Evolutionary conservation across 1,140 invertebrate species (phyloP).

Genomic region (Elymnias hypermnestra): DNA sequence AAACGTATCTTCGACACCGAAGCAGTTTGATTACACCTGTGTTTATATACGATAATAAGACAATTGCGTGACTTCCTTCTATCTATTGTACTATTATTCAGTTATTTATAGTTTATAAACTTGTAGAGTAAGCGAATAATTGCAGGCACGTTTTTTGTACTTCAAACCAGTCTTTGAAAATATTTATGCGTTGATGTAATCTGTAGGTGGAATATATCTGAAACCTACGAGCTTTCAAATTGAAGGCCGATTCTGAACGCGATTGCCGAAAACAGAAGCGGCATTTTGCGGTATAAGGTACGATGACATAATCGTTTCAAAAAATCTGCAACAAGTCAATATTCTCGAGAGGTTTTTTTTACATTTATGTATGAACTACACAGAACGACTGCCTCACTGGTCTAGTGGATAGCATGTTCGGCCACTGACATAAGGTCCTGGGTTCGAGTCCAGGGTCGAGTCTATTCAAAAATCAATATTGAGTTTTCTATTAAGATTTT

Average conservation of each 20-base stretch:
- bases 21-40: slow-evolving; percentile 10
- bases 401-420: too few relatives aligned
- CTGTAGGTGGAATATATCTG: slow-evolving; percentile 19
- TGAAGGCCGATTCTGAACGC: slow-evolving; percentile 20
- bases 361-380: too few relatives aligned
- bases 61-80: slow-evolving; percentile 26
- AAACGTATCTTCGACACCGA: neutral
- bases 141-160: slow-evolving; percentile 23
- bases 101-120: slow-evolving; percentile 15
- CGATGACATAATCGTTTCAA: slow-evolving; percentile 2
- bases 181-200: slow-evolving; percentile 28
- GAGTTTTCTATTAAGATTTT: too few relatives aligned
- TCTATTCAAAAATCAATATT: too few relatives aligned
- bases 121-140: slow-evolving; percentile 16
- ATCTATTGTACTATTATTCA: slow-evolving; percentile 24
- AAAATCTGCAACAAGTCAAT: slow-evolving; percentile 2
- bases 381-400: too few relatives aligned
- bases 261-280: slow-evolving; percentile 8
- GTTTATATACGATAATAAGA: slow-evolving; percentile 23
- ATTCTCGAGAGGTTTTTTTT: too few relatives aligned
- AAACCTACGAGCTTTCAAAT: slow-evolving; percentile 21
- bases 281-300: slow-evolving; percentile 2
- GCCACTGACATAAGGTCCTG: too few relatives aligned
- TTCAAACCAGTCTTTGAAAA: slow-evolving; percentile 16
- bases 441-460: too few relatives aligned